Base-by-base conservation (phyloP, 2,113 vertebrate species). In the Grammomys dolichurus region DNA sequence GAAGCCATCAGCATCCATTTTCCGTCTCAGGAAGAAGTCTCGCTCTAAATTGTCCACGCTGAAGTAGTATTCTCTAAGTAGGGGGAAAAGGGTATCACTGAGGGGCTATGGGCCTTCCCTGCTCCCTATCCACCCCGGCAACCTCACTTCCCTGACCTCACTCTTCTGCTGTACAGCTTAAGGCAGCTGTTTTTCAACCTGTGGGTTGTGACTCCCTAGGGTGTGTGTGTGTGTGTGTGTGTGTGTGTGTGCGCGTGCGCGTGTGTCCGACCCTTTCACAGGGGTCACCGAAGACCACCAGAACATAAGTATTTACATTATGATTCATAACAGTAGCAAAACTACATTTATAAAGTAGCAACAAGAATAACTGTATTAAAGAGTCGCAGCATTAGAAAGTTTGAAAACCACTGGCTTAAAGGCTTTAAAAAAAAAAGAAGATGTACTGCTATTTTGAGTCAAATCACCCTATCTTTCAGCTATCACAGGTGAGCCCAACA, bases 31-130 rank as follows among this genome's bases (percentile, higher is more conserved):
- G 98, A 99, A 99, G 97, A 99, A 99, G 97, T 99, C 99, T 63
- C 99, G 98, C 98, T 99, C 99, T 98, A 99, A 98, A 97, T 99
- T 99, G 98, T 99, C 99, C 97, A 99, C 98, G 0, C 99, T 99
- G 98, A 99, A 99, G 99, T 99, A 99, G 97, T 99, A 99, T 51
- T 99, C 99, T 84, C 99, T 99, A 43, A 51, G 19, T 22, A 82
- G 75, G n/a, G 46, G 36, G 0, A 94, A 97, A 92, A 65, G 84
- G 8, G 10, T 9, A 46, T 86, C 87, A 72, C 88, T 26, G 19
- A 84, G 84, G 17, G 69, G 82, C 1, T 65, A 46, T 22, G 70
- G 16, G 9, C 2, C 48, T 72, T 48, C 60, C 51, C 26, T n/a
- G 22, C 43, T 72, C 65, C 90, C 77, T 85, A 20, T 9, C 16